These are phyloP conservation scores for Gnatocerus cornutus DNA, from an alignment of 2,888 invertebrate species.

Conservation along the genomic window DNA sequence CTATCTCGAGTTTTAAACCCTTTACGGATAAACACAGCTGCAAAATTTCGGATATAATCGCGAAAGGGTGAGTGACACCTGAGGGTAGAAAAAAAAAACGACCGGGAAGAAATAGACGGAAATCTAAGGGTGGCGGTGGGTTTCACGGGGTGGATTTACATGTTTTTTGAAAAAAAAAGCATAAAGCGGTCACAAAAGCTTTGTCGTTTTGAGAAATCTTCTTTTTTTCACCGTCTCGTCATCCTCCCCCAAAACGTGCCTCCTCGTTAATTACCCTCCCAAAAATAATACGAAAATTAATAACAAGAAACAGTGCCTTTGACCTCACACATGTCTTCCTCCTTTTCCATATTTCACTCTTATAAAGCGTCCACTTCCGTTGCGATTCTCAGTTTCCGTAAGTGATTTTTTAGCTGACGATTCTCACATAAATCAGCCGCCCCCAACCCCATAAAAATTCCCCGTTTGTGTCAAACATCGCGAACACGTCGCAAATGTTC, in stretches of 20 bases:
- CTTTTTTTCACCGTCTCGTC: neutral
- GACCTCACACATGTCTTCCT: slow-evolving; percentile 33
- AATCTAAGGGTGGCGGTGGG: no score
- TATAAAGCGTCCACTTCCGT: slow-evolving; percentile 42
- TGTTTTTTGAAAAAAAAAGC: no score
- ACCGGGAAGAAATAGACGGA: no score
- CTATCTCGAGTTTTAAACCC: slow-evolving; percentile 61
- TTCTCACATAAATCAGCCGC: slow-evolving; percentile 56
- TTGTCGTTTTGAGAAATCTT: no score
- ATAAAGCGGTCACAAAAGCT: no score
- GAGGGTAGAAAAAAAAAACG: slow-evolving; percentile 8
- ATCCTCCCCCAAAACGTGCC: slow-evolving; percentile 21
- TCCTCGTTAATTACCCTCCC: slow-evolving; percentile 34
- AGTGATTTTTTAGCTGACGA: slow-evolving; percentile 44
- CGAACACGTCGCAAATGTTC: slow-evolving; percentile 57
- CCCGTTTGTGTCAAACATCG: slow-evolving; percentile 59
- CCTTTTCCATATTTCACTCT: slow-evolving; percentile 41
- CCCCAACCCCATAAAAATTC: slow-evolving; percentile 53
- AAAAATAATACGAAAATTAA: slow-evolving; percentile 32
- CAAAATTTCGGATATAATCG: slow-evolving; percentile 51
- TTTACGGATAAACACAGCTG: slow-evolving; percentile 63
- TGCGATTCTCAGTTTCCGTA: slow-evolving; percentile 27
- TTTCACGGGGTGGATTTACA: no score
- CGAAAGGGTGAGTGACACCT: slow-evolving; percentile 46
- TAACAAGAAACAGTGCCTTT: slow-evolving; percentile 16